Base-by-base conservation (phyloP, 2,888 invertebrate species). In the Euplagia quadripunctaria region DNA sequence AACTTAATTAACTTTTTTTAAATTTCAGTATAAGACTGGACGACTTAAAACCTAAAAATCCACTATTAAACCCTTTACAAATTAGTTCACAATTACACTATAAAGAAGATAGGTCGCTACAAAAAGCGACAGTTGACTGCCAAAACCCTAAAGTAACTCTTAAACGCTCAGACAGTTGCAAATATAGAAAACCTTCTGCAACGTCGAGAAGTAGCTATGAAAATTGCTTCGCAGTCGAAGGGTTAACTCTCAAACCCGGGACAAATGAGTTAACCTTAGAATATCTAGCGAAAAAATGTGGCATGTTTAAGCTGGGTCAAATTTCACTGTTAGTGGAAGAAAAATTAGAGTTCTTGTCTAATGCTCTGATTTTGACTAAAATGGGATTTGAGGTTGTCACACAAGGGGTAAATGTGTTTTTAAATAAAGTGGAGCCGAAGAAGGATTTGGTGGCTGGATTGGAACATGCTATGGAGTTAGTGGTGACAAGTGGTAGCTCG, bases 361-460 rank as follows among this genome's bases (percentile, higher is more conserved):
- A 97, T 76, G 93, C 95, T 8, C 87, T 98, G 78, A 91, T 93
- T 61, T 96, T 96, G 41, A 93, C 94, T 49, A 94, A 96, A 74
- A 92, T 96, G 71, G 97, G 96, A 1, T 96, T 92, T 74, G 96
- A 97, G 82, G 96, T 97, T 49, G 96, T 96, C 0, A 96, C 96
- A 0, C 94, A 96, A 75, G 96, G 96, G 1, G 91, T 96, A 0
- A 94, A 91, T 74, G 95, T 96, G 20, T 95, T 90, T 81, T 87
- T 96, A 80, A 96, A 96, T 91, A 96, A 94, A 81, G 96, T 92
- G 63, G 95, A 91, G 75, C 96, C 91, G 86, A 97, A 94, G 91
- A 97, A 97, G 79, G 98, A 98, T 84, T 94, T 99, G 66, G 96
- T 99, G 9, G 98, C 98, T 0, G 98, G 98, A 0, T 96, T 98